These are phyloP conservation scores for Acanthis flammea DNA, from an alignment of 2,797 vertebrate species.

Conservation along the genomic window DNA sequence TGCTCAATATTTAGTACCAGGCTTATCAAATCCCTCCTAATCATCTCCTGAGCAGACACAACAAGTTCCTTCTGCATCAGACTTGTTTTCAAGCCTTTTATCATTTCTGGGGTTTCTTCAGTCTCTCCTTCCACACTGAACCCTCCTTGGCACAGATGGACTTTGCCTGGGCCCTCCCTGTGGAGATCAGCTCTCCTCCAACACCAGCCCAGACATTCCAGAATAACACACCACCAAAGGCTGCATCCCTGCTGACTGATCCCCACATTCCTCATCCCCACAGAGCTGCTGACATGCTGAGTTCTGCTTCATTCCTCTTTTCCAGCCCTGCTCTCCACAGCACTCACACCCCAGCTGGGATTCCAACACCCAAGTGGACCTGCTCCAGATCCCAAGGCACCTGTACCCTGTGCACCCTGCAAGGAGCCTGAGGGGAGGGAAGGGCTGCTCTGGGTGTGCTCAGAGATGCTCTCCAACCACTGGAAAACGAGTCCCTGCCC, in stretches of 20 bases:
- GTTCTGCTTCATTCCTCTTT: not conserved
- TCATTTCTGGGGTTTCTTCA: not conserved
- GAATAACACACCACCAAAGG: accelerated
- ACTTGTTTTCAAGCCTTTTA: conserved; percentile 12
- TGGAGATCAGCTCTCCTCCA: not conserved
- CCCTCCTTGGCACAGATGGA: not conserved
- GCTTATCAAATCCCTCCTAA: not conserved
- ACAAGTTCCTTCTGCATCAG: not conserved
- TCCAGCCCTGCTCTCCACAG: not conserved
- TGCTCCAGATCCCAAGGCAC: not conserved
- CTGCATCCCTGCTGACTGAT: not conserved
- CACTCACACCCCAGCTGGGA: not conserved
- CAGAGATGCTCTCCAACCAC: not conserved
- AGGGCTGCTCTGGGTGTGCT: not conserved
- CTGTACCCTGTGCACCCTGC: not conserved
- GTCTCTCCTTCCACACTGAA: not conserved
- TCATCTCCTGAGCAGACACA: not conserved
- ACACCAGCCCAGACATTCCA: not conserved
- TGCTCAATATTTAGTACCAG: not conserved
- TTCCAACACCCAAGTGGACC: not conserved
- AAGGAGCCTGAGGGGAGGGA: not conserved
- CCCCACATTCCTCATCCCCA: not conserved
- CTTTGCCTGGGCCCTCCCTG: not conserved
- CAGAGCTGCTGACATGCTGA: not conserved
- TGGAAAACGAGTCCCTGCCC: not conserved